A percentile compares a stretch with the other conserved stretches of the same genome.
These are phyloP conservation scores for Drosophila limbata DNA, from an alignment of 2,888 invertebrate species.

Conservation along the genomic window DNA sequence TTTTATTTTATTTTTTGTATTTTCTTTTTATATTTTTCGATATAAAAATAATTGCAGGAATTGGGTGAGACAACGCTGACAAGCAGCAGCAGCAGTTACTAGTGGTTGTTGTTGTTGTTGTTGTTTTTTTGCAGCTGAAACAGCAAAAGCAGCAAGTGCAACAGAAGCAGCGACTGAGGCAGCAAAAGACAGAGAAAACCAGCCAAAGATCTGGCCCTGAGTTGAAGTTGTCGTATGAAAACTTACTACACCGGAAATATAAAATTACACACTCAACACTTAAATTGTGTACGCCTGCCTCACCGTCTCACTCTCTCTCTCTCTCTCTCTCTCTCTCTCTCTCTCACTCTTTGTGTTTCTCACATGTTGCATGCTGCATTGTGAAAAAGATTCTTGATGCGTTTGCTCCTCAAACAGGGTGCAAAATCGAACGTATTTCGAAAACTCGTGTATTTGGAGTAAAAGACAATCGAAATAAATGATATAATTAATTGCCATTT, in stretches of 20 bases:
- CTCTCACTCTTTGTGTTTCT: conserved; percentile 28
- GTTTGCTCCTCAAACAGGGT: conserved; percentile 59
- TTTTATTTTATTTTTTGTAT: conserved; percentile 19
- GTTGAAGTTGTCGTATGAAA: conserved; percentile 70
- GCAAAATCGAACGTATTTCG: conserved; percentile 60
- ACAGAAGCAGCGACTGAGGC: conserved; percentile 65
- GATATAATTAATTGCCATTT: conserved; percentile 60
- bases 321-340: not conserved
- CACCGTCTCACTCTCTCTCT: conserved; percentile 5
- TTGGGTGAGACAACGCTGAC: conserved; percentile 71
- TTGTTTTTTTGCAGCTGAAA: conserved; percentile 75
- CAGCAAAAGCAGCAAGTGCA: conserved; percentile 72
- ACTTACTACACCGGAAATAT: conserved; percentile 85
- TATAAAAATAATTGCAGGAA: conserved; percentile 82
- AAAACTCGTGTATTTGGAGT: conserved; percentile 35
- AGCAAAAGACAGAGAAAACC: conserved; percentile 51
- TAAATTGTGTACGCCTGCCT: conserved; percentile 73
- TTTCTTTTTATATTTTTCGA: conserved; percentile 56
- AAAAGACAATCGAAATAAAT: conserved; percentile 43
- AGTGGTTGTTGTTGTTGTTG: conserved; percentile 46
- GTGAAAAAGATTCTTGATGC: conserved; percentile 56
- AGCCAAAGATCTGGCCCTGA: conserved; percentile 72
- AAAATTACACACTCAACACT: conserved; percentile 85
- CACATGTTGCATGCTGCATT: conserved; percentile 73
- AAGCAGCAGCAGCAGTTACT: conserved; percentile 51